Evolutionary conservation across 2,113 vertebrate genomes (phyloP).

Genomic region (Brevimyrus niger): DNA sequence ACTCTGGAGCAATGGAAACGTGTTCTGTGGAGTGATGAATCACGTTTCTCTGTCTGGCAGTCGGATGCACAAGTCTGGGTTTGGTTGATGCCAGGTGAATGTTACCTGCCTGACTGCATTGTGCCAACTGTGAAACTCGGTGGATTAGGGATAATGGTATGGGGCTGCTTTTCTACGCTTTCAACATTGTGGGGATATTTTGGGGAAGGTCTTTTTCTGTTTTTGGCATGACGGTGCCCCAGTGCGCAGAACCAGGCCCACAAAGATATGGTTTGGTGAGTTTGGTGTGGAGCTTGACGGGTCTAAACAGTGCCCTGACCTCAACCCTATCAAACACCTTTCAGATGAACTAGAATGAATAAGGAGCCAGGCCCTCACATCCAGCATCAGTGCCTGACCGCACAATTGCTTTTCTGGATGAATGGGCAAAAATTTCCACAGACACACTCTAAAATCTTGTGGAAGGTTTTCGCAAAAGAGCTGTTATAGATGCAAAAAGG

Average conservation of each 20-base stretch:
- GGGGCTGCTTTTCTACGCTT: too few relatives aligned
- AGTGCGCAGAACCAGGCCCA: too few relatives aligned
- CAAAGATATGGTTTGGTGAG: too few relatives aligned
- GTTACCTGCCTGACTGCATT: neutral
- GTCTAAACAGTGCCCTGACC: too few relatives aligned
- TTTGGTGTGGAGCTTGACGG: too few relatives aligned
- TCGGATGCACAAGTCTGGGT: neutral
- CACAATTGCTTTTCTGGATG: neutral
- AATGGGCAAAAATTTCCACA: neutral
- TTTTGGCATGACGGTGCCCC: too few relatives aligned
- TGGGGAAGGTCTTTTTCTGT: too few relatives aligned
- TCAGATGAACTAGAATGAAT: too few relatives aligned
- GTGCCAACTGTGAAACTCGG: neutral
- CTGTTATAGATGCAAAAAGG: neutral
- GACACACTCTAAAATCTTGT: neutral
- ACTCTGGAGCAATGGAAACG: neutral
- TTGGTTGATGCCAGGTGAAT: neutral
- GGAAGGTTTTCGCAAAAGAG: neutral
- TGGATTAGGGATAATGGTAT: too few relatives aligned
- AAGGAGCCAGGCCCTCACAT: neutral
- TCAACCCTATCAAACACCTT: too few relatives aligned
- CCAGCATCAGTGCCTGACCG: neutral
- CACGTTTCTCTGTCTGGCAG: neutral
- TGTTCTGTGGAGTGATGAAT: neutral
- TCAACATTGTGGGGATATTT: too few relatives aligned